Percentiles rank a stretch among this genome's conserved stretches.
phyloP scores from a whole-genome alignment of 2,797 vertebrate genomes.

The Diplodus sargus region DNA sequence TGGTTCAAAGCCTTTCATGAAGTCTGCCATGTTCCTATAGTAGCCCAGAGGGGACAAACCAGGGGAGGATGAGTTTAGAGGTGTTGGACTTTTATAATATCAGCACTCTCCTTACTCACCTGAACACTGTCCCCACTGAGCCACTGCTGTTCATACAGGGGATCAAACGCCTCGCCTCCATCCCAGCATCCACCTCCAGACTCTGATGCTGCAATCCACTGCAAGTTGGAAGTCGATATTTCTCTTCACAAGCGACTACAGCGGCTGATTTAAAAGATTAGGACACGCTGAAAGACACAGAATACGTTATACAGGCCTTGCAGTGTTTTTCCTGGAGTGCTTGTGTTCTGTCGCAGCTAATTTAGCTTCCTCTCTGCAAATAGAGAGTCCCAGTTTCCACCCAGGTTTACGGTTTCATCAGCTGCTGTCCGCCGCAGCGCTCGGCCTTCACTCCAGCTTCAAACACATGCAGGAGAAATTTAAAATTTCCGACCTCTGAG shows the following conservation, averaged over 20 bases:
- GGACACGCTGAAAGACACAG: too few species aligned
- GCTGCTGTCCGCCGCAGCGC: constrained; percentile 1
- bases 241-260: too few species aligned
- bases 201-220: background rate
- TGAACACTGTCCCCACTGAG: background rate
- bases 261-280: too few species aligned
- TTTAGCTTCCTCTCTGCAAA: constrained; percentile 22
- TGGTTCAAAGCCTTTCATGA: too few species aligned
- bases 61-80: too few species aligned
- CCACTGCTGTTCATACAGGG: background rate
- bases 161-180: background rate
- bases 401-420: constrained; percentile 38
- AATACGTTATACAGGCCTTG: background rate
- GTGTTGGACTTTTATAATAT: too few species aligned
- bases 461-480: constrained; percentile 21
- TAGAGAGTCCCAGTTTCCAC: constrained; percentile 36
- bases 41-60: too few species aligned
- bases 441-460: constrained; percentile 27
- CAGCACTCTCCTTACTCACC: too few species aligned
- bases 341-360: constrained; percentile 22
- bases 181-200: background rate
- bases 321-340: constrained; percentile 13
- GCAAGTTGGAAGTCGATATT: too few species aligned
- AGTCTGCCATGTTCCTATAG: too few species aligned
- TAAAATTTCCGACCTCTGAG: background rate